Conservation (phyloP, 2,888 invertebrate species). For the Carpatolechia fugitivella region DNA sequence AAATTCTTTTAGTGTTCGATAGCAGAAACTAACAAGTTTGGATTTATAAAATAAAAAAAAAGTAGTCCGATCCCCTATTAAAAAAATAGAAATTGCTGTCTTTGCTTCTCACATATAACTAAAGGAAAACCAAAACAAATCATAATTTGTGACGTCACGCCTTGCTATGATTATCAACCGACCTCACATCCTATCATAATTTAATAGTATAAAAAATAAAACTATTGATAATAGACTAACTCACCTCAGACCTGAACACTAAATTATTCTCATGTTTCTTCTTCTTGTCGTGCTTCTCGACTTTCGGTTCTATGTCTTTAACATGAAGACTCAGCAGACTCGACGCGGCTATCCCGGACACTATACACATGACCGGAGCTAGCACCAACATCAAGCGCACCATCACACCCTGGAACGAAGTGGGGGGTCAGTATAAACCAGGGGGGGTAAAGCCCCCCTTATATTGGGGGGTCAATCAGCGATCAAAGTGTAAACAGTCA, state of each 20-base stretch:
- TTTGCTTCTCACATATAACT: no score
- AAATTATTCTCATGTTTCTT: slow-evolving; percentile 85
- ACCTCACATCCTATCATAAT: no score
- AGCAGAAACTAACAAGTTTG: no score
- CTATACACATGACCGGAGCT: slow-evolving; percentile 98
- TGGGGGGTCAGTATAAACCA: neutral
- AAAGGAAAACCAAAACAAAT: no score
- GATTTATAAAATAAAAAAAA: no score
- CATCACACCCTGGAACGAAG: slow-evolving; percentile 92
- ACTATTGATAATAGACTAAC: no score
- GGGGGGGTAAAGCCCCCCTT: neutral
- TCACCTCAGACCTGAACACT: slow-evolving; percentile 88
- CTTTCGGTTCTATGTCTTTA: slow-evolving; percentile 85
- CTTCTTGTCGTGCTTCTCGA: slow-evolving; percentile 83
- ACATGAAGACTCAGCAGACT: slow-evolving; percentile 91
- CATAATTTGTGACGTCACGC: no score
- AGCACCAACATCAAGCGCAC: slow-evolving; percentile 98
- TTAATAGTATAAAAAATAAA: no score
- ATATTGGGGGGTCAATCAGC: slow-evolving; percentile 59
- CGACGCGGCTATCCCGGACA: slow-evolving; percentile 97
- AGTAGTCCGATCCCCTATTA: no score
- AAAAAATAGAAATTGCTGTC: no score
- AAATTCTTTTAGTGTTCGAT: no score
- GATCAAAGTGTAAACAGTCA: slow-evolving; percentile 82
- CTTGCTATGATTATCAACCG: no score